These are phyloP conservation scores for Coenobita brevimanus DNA, from an alignment of 1,140 invertebrate genomes.

Conservation along the genomic window DNA sequence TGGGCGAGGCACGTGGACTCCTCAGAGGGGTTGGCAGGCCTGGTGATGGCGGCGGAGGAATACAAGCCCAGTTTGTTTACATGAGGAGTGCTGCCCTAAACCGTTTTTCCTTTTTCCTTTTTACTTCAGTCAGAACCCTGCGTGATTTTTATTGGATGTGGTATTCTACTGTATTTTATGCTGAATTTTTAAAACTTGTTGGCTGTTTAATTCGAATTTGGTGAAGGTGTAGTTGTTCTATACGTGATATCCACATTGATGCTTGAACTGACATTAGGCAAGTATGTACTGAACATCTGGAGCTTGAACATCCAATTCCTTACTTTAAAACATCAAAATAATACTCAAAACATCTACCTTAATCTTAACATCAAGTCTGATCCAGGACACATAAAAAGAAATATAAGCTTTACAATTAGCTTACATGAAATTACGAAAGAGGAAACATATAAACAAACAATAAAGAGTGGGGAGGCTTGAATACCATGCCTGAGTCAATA, in stretches of 20 bases:
- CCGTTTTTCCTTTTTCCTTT: background rate
- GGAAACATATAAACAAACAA: constrained; percentile 29
- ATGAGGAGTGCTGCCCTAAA: constrained; percentile 2
- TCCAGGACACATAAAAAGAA: constrained; percentile 2
- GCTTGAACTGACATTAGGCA: constrained; percentile 34
- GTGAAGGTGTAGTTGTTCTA: too few species aligned
- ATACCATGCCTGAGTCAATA: constrained; percentile 58
- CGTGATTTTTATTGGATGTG: too few species aligned
- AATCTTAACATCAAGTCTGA: constrained; percentile 9
- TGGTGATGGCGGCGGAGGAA: constrained; percentile 17
- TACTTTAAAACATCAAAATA: background rate
- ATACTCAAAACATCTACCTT: background rate
- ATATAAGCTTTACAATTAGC: constrained; percentile 16
- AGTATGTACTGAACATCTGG: background rate
- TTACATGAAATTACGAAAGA: constrained; percentile 45
- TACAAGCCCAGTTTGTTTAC: constrained; percentile 2
- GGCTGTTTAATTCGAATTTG: too few species aligned
- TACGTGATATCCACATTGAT: constrained; percentile 4
- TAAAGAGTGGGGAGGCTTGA: constrained; percentile 3
- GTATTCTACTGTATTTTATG: too few species aligned
- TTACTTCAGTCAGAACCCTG: too few species aligned
- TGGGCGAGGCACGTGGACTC: constrained; percentile 48
- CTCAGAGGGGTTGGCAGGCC: constrained; percentile 53
- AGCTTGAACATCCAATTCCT: too few species aligned
- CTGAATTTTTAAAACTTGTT: too few species aligned